Conservation (phyloP, 2,113 vertebrate genomes). For the Theristicus caerulescens region DNA sequence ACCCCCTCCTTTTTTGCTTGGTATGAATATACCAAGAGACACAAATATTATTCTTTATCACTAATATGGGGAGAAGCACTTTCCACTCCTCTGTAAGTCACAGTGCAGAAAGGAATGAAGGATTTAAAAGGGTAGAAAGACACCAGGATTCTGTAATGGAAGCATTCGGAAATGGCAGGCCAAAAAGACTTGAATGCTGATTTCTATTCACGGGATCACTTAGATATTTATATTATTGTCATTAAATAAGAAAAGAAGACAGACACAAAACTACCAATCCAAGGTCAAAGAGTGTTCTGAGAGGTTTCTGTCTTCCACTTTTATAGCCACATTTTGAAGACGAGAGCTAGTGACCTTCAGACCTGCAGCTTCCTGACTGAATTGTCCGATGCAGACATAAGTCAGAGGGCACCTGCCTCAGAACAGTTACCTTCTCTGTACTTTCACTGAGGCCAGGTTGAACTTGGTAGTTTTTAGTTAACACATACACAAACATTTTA, state of each 20-base stretch:
- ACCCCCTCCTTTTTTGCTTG: not conserved
- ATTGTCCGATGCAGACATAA: rapidly evolving
- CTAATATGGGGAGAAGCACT: not conserved
- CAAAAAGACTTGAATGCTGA: not conserved
- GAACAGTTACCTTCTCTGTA: not conserved
- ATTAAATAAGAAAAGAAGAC: not conserved
- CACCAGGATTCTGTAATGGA: not conserved
- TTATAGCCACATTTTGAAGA: not conserved
- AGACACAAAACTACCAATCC: not conserved
- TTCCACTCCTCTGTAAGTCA: not conserved
- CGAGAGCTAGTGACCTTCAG: not conserved
- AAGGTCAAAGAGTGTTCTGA: not conserved
- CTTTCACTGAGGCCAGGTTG: not conserved
- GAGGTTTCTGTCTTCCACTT: not conserved
- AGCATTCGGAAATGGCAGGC: not conserved
- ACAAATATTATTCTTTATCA: not conserved
- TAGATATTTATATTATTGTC: not conserved
- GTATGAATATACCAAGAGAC: not conserved
- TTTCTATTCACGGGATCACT: not conserved
- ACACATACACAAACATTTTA: not conserved
- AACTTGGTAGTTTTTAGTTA: not conserved
- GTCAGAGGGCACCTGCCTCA: not conserved
- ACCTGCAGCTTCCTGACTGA: not conserved
- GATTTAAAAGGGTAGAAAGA: not conserved
- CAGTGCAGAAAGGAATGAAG: not conserved